Percentiles rank a stretch among this genome's conserved stretches.
These are phyloP conservation scores for Drosophila jambulina DNA, from an alignment of 1,140 invertebrate species.

Conservation along the genomic window DNA sequence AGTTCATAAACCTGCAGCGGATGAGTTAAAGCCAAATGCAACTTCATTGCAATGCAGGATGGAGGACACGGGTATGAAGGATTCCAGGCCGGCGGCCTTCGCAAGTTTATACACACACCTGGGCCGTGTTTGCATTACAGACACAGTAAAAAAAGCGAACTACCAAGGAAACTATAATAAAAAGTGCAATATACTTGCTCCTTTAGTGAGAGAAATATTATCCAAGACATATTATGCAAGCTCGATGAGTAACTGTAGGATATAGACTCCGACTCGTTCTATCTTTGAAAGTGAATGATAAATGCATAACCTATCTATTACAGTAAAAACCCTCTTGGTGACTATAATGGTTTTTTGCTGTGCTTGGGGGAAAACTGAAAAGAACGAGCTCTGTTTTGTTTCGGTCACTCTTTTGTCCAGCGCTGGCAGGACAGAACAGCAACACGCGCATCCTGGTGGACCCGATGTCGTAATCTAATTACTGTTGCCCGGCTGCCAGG, in stretches of 20 bases:
- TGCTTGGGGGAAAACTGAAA: neutral
- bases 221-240: neutral
- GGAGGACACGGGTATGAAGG: conserved; percentile 8
- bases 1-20: conserved; percentile 12
- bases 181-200: neutral
- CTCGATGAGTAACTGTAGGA: neutral
- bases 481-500: conserved; percentile 17
- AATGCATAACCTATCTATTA: neutral
- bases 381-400: conserved; percentile 2
- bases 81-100: conserved; percentile 25
- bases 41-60: conserved; percentile 10
- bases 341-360: neutral
- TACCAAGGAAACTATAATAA: neutral
- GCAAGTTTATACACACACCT: conserved; percentile 9
- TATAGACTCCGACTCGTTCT: neutral
- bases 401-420: conserved; percentile 25
- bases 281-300: neutral
- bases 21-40: conserved; percentile 14
- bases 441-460: conserved; percentile 41
- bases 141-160: neutral
- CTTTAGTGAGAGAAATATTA: neutral
- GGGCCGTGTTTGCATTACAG: conserved; percentile 1
- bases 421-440: conserved; percentile 8
- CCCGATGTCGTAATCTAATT: conserved; percentile 65
- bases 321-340: neutral